phyloP scores from a whole-genome alignment of 1,140 invertebrate genomes.

The Onthophagus taurus region DNA sequence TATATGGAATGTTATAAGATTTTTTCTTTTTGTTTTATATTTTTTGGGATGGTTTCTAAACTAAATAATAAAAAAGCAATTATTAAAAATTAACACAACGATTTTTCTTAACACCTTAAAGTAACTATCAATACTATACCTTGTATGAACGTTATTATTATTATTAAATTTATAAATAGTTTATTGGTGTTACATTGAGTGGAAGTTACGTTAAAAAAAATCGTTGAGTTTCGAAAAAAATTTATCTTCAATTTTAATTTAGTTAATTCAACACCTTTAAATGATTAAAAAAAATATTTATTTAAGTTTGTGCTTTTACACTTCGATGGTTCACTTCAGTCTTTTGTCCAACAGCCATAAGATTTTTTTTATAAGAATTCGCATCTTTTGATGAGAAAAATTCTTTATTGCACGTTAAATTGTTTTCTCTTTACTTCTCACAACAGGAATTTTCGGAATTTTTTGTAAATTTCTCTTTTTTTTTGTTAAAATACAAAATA shows the following conservation, averaged over 20 bases:
- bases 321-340: constrained; percentile 17
- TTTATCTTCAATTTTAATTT: not conserved
- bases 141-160: not conserved
- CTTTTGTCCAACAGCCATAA: constrained; percentile 26
- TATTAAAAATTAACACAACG: no score
- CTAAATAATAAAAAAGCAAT: no score
- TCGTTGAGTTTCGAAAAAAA: not conserved
- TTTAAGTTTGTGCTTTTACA: not conserved
- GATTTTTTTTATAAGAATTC: constrained; percentile 17
- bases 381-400: no score
- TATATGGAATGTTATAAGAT: not conserved
- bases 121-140: no score
- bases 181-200: not conserved
- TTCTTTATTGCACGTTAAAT: no score
- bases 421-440: not conserved
- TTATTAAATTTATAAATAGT: not conserved
- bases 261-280: not conserved
- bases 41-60: no score
- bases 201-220: not conserved
- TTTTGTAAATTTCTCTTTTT: not conserved
- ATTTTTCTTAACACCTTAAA: no score
- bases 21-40: not conserved
- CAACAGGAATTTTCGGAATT: not conserved
- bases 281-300: not conserved
- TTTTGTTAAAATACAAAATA: constrained; percentile 1